Conservation (phyloP, 35 echinoderm and acorn worm species). For the Apostichopus japonicus region DNA sequence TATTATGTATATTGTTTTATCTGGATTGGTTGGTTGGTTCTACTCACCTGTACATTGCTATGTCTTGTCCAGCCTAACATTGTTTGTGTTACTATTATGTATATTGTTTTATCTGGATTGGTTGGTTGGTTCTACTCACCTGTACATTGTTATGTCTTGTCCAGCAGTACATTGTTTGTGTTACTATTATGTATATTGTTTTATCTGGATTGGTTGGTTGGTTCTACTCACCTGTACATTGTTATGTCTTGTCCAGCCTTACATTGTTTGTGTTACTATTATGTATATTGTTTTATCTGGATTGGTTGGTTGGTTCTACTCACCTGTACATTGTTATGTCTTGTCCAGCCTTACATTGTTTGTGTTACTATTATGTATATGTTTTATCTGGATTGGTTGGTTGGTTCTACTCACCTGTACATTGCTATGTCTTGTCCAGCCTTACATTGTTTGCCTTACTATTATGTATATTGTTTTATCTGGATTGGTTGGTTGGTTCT, state of each 20-base stretch:
- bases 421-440: slow-evolving; percentile 67
- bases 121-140: slow-evolving; percentile 48
- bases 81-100: not conserved
- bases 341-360: not conserved
- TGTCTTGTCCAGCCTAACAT: not conserved
- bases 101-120: too few species aligned
- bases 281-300: too few species aligned
- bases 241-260: slow-evolving; percentile 40
- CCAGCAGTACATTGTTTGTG: not conserved
- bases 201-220: too few species aligned
- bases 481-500: too few species aligned
- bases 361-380: not conserved
- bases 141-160: slow-evolving; percentile 83
- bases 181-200: not conserved
- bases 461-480: not conserved
- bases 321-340: slow-evolving; percentile 87
- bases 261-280: not conserved
- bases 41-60: slow-evolving; percentile 88
- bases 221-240: slow-evolving; percentile 83
- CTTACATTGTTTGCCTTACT: not conserved
- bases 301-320: not conserved
- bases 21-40: too few species aligned
- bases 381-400: too few species aligned
- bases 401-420: slow-evolving; percentile 75
- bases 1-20: not conserved